Base-by-base conservation (phyloP, 2,113 vertebrate species). In the Elephantulus edwardii region DNA sequence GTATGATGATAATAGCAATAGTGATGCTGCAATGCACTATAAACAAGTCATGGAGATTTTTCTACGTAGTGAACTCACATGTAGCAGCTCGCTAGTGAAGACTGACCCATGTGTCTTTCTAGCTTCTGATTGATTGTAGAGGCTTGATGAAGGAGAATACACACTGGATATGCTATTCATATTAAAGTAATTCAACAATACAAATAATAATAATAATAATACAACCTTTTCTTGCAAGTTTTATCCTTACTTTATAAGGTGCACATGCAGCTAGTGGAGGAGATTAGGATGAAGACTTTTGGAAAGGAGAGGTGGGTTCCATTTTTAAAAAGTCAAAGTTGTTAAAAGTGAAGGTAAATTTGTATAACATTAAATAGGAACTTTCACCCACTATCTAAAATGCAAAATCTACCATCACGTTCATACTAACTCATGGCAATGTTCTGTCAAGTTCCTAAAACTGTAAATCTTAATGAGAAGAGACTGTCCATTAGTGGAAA, bases 61-160 rank as follows among this genome's bases (percentile, higher is more conserved):
- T 4, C 33, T 19, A 17, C 6, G 64, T n/a, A 35, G n/a, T 50
- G 48, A 50, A 78, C n/a, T n/a, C n/a, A n/a, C 24, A 68, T 30
- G 12, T 26, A 60, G 7, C 30, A 60, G 9, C 42, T 83, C 46
- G 26, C 12, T 5, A 0, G 2, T 22, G 33, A 8, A 3, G 54
- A 62, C 33, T 30, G 40, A 10, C 62, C 24, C n/a, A n/a, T 48
- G 8, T 50, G 33, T 12, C 58, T 33, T 20, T 54, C 35, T 52
- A n/a, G 54, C 35, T 72, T 76, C 38, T n/a, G 28, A 16, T 6
- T 48, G 78, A 62, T 3, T 54, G 50, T 17, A 48, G 24, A 2
- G 7, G n/a, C 2, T 33, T 28, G 42, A 10, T 12, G 3, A 0
- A 0, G 13, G 16, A 5, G 11, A 38, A 6, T 62, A 58, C 54